phyloP scores from a whole-genome alignment of 2,888 invertebrate genomes.

The Rugalucina vietnamica region DNA sequence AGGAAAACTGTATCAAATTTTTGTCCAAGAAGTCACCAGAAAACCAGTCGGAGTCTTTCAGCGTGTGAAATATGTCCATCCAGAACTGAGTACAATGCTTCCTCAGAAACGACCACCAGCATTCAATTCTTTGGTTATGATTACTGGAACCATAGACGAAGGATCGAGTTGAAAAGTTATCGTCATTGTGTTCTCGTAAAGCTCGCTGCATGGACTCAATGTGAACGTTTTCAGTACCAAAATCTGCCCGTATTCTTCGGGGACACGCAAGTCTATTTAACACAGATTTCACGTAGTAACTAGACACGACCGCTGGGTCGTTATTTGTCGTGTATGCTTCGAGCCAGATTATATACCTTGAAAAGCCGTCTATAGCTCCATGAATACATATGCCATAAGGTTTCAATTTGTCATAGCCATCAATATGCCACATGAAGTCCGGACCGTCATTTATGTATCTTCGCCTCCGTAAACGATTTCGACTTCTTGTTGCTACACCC shows the following conservation, averaged over 20 bases:
- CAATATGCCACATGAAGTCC: slow-evolving; percentile 60
- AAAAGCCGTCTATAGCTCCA: slow-evolving; percentile 59
- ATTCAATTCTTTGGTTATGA: slow-evolving; percentile 6
- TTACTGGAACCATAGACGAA: slow-evolving; percentile 38
- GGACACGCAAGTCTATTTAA: slow-evolving; percentile 40
- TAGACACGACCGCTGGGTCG: slow-evolving; percentile 44
- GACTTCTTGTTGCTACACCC: slow-evolving; percentile 29
- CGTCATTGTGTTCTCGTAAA: slow-evolving; percentile 10
- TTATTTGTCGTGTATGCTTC: slow-evolving; percentile 47
- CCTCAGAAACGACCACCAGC: slow-evolving; percentile 16
- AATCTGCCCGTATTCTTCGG: neutral
- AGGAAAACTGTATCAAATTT: slow-evolving; percentile 29
- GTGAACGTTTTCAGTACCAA: neutral
- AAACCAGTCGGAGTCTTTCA: slow-evolving; percentile 8
- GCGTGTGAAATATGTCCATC: slow-evolving; percentile 13
- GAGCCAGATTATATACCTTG: slow-evolving; percentile 56
- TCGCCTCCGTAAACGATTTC: slow-evolving; percentile 42
- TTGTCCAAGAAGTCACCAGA: slow-evolving; percentile 35
- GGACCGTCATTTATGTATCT: slow-evolving; percentile 45
- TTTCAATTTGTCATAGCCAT: too few relatives aligned
- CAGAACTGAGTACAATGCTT: slow-evolving; percentile 22
- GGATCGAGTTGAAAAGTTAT: slow-evolving; percentile 15
- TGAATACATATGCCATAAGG: slow-evolving; percentile 47
- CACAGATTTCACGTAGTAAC: slow-evolving; percentile 43
- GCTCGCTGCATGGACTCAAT: slow-evolving; percentile 22